phyloP scores from a whole-genome alignment of 2,113 vertebrate species.

The Stigmatopora nigra region DNA sequence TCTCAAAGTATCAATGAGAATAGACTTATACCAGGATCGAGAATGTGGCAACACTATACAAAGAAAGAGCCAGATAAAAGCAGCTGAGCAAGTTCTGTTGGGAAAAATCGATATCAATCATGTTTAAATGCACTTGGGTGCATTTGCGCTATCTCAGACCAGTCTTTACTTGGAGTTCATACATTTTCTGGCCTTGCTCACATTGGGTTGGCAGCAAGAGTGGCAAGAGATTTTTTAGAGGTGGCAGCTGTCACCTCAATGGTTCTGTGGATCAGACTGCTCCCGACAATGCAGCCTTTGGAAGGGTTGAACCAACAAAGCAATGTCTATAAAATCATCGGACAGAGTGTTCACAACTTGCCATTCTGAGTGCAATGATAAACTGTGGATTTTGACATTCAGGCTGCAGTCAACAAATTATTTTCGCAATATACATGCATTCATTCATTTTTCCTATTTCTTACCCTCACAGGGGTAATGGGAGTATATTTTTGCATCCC shows the following conservation, averaged over 20 bases:
- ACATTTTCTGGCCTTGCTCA: neutral
- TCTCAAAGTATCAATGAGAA: neutral
- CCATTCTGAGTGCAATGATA: neutral
- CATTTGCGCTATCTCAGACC: neutral
- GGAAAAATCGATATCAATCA: neutral
- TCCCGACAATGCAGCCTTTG: neutral
- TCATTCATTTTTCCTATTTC: too few relatives aligned
- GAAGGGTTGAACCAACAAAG: neutral
- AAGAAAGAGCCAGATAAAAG: slow-evolving; percentile 1
- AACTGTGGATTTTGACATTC: neutral
- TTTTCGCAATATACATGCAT: too few relatives aligned
- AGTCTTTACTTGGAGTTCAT: neutral
- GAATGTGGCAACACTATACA: too few relatives aligned
- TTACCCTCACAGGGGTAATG: too few relatives aligned
- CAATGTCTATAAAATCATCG: neutral
- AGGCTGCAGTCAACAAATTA: neutral
- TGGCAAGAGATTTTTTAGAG: neutral
- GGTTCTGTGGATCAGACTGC: neutral
- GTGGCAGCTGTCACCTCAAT: slow-evolving; percentile 1
- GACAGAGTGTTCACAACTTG: neutral
- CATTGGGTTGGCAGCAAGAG: neutral
- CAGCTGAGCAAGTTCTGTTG: neutral
- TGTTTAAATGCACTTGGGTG: neutral
- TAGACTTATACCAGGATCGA: neutral
- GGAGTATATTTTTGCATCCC: neutral